A percentile compares a stretch with the other conserved stretches of the same genome.
Evolutionary conservation across 53 echinoderm and acorn worm genomes (phyloP).

Genomic region (Henricia sp.): DNA sequence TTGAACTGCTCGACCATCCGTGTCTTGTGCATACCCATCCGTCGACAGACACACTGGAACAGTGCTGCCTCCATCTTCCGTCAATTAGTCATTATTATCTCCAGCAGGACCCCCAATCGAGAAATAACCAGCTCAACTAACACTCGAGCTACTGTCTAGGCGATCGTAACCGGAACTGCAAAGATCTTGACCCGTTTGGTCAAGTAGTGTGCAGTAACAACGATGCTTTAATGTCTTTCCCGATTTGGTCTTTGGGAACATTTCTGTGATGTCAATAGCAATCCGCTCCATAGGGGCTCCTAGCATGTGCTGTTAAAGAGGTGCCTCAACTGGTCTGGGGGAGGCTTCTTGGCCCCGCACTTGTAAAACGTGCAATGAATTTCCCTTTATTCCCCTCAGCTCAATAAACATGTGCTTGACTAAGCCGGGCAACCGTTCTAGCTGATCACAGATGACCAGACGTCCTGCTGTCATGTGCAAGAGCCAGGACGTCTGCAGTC

Average conservation of each 20-base stretch:
- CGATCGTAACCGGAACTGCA: not conserved
- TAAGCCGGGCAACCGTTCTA: not conserved
- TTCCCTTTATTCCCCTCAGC: not conserved
- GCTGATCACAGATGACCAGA: not conserved
- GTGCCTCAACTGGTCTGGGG: not conserved
- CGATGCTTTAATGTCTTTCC: too few relatives aligned
- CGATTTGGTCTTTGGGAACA: not conserved
- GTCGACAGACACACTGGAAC: slow-evolving; percentile 33
- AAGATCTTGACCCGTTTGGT: slow-evolving; percentile 28
- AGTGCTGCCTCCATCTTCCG: slow-evolving; percentile 43
- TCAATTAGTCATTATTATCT: slow-evolving; percentile 29
- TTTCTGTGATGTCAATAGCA: not conserved
- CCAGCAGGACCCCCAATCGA: slow-evolving; percentile 26
- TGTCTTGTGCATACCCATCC: slow-evolving; percentile 1
- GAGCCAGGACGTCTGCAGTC: not conserved
- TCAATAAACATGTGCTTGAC: not conserved
- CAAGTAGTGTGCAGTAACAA: too few relatives aligned
- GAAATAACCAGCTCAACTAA: slow-evolving; percentile 14
- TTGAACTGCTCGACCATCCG: too few relatives aligned
- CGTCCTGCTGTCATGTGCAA: not conserved
- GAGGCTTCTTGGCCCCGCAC: not conserved
- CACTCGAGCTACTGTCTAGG: slow-evolving; percentile 4
- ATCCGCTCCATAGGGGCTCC: slow-evolving; percentile 6
- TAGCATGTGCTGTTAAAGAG: slow-evolving; percentile 6
- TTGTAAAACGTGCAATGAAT: not conserved